A percentile compares a stretch with the other conserved stretches of the same genome.
Evolutionary conservation across 2,888 invertebrate species (phyloP).

Genomic region (Ophion obscuratus): DNA sequence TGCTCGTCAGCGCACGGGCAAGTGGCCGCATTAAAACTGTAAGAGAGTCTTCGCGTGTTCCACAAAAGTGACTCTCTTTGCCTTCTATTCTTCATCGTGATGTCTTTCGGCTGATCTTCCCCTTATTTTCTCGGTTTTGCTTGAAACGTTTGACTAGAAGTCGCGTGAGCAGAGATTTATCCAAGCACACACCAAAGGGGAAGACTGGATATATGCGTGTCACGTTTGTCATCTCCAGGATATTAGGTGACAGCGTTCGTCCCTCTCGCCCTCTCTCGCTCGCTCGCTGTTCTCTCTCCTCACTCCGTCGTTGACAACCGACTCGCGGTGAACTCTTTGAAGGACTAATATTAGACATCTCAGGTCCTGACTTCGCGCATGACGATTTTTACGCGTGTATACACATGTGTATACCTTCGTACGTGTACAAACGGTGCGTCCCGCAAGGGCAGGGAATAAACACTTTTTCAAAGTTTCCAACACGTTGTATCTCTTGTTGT

Average conservation of each 20-base stretch:
- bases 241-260: slow-evolving; percentile 79
- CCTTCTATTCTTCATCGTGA: neutral
- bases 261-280: slow-evolving; percentile 61
- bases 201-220: slow-evolving; percentile 68
- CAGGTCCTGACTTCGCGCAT: slow-evolving; percentile 58
- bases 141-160: slow-evolving; percentile 47
- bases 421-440: slow-evolving; percentile 12
- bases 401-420: slow-evolving; percentile 22
- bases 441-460: slow-evolving; percentile 70
- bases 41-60: slow-evolving; percentile 15
- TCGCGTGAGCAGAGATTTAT: slow-evolving; percentile 42
- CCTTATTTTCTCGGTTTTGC: slow-evolving; percentile 8
- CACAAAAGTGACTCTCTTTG: slow-evolving; percentile 11
- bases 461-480: slow-evolving; percentile 76
- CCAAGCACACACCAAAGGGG: slow-evolving; percentile 67
- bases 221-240: slow-evolving; percentile 79
- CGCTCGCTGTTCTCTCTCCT: slow-evolving; percentile 26
- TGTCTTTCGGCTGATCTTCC: neutral
- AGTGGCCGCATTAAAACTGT: slow-evolving; percentile 34
- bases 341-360: slow-evolving; percentile 72
- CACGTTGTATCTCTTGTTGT: slow-evolving; percentile 19
- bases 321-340: slow-evolving; percentile 67
- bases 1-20: slow-evolving; percentile 54
- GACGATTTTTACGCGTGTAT: slow-evolving; percentile 41
- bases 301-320: slow-evolving; percentile 65